phyloP scores from a whole-genome alignment of 2,888 invertebrate species.

The Orthosia cruda region DNA sequence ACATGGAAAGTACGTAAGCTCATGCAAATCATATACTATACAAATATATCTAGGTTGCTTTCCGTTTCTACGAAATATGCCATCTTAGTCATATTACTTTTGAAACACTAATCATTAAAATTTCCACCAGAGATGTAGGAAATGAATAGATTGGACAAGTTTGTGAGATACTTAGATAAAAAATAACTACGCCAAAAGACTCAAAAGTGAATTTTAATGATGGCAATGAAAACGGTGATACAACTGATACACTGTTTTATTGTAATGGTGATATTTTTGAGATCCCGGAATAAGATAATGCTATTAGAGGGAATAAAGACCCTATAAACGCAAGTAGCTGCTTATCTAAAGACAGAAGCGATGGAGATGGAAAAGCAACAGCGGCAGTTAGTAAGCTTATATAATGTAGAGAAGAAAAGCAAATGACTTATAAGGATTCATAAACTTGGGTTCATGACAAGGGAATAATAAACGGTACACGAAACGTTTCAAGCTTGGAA shows the following conservation, averaged over 20 bases:
- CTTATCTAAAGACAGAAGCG: no score
- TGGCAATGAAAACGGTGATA: background rate
- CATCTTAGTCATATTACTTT: conserved; percentile 27
- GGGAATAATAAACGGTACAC: conserved; percentile 3
- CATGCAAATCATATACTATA: conserved; percentile 20
- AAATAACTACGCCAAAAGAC: no score
- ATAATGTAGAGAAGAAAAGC: no score
- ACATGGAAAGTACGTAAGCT: conserved; percentile 21
- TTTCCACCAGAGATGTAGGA: background rate
- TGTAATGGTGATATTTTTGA: background rate
- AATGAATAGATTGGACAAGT: background rate
- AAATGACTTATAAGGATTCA: conserved; percentile 8
- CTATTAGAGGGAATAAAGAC: background rate
- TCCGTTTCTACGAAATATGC: conserved; percentile 31
- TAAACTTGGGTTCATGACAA: background rate
- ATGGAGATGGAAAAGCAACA: background rate
- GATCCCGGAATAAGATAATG: background rate
- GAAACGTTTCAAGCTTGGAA: conserved; percentile 1
- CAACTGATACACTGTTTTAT: background rate
- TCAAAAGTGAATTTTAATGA: background rate
- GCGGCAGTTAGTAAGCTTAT: background rate
- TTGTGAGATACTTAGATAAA: background rate
- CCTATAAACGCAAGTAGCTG: background rate
- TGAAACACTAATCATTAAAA: conserved; percentile 21
- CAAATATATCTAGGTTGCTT: conserved; percentile 7